phyloP scores from a whole-genome alignment of 2,113 vertebrate genomes.

The Parus major region DNA sequence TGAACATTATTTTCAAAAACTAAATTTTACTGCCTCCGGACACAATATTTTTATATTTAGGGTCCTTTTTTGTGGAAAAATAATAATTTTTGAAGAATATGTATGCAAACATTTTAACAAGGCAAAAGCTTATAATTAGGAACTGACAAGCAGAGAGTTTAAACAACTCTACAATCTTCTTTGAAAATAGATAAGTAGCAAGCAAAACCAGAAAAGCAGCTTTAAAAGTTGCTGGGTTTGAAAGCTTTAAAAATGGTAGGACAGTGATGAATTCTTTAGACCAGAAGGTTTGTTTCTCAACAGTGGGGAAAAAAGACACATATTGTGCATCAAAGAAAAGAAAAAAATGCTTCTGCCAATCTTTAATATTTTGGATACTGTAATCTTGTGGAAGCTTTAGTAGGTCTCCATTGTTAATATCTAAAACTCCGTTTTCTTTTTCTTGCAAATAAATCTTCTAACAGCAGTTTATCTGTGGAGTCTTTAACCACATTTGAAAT shows the following conservation, averaged over 20 bases:
- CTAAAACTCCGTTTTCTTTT: background rate
- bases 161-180: background rate
- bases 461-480: background rate
- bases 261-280: background rate
- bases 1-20: background rate
- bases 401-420: background rate
- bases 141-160: background rate
- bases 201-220: background rate
- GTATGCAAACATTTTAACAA: conserved; percentile 27
- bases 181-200: background rate
- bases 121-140: conserved; percentile 1
- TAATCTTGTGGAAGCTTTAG: background rate
- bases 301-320: background rate
- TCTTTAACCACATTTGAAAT: background rate
- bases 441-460: background rate
- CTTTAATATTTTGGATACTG: background rate
- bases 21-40: background rate
- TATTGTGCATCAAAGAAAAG: background rate
- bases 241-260: background rate
- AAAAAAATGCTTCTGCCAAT: background rate
- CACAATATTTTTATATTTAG: conserved; percentile 1
- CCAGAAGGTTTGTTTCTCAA: background rate
- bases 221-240: background rate
- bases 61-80: background rate
- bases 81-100: background rate